A percentile compares a stretch with the other conserved stretches of the same genome.
These are phyloP conservation scores for Vulpes vulpes DNA, from an alignment of 2,113 vertebrate genomes.

Conservation along the genomic window DNA sequence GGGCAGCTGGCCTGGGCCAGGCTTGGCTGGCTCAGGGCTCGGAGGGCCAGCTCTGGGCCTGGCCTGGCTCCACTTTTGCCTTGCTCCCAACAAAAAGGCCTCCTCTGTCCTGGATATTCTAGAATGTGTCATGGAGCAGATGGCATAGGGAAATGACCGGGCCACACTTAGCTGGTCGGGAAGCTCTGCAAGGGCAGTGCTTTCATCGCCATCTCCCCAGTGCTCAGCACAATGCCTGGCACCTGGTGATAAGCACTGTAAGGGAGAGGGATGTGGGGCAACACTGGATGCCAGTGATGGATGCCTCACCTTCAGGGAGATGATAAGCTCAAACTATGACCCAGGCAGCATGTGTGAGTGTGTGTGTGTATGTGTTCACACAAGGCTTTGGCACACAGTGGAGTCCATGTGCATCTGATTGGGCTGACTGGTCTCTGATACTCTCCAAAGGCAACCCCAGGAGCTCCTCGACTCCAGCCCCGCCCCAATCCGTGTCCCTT, in stretches of 20 bases:
- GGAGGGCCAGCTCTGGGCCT: conserved; percentile 35
- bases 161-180: not conserved
- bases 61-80: conserved; percentile 72
- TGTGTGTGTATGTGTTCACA: not conserved
- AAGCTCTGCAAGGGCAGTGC: too few relatives aligned
- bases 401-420: not conserved
- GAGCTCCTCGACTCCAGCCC: not conserved
- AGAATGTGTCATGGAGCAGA: conserved; percentile 7
- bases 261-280: not conserved
- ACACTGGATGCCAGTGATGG: not conserved
- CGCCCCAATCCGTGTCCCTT: not conserved
- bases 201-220: not conserved
- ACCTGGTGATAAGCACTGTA: rapidly evolving
- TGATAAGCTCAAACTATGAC: not conserved
- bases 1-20: conserved; percentile 73
- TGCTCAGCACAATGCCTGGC: not conserved
- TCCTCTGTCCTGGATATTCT: not conserved
- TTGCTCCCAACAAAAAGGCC: conserved; percentile 7
- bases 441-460: not conserved
- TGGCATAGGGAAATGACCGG: not conserved
- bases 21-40: conserved; percentile 51
- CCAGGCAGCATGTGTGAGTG: not conserved
- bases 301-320: not conserved
- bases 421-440: too few relatives aligned
- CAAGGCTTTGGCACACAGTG: not conserved